Conservation (phyloP, 2,113 vertebrate species). For the Nymphicus hollandicus region DNA sequence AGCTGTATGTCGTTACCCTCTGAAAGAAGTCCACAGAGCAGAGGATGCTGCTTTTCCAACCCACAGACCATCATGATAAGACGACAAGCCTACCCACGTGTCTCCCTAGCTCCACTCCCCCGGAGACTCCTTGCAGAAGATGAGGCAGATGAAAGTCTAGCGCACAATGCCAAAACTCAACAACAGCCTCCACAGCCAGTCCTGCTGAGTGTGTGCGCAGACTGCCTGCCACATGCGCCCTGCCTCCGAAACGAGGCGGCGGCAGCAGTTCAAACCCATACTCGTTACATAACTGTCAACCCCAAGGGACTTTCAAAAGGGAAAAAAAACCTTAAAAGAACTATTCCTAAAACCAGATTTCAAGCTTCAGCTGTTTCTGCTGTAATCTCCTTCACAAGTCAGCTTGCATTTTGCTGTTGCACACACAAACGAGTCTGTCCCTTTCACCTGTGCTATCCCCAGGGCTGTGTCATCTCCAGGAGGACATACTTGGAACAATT, state of each 20-base stretch:
- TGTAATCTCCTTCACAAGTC: not conserved
- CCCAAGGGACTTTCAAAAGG: not conserved
- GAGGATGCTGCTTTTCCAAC: not conserved
- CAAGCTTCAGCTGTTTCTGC: constrained; percentile 25
- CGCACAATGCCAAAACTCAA: not conserved
- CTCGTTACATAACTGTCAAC: not conserved
- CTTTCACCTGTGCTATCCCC: not conserved
- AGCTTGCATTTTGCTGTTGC: not conserved
- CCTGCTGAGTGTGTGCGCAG: not conserved
- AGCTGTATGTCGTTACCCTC: not conserved
- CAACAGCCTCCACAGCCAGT: not conserved
- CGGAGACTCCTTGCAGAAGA: not conserved
- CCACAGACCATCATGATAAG: not conserved
- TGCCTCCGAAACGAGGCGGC: not conserved
- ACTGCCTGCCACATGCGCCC: not conserved
- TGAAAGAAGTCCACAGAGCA: not conserved
- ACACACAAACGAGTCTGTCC: not conserved
- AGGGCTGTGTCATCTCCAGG: not conserved
- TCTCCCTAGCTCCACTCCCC: not conserved
- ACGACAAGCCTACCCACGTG: not conserved
- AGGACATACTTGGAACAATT: not conserved
- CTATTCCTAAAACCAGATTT: not conserved
- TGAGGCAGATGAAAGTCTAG: not conserved
- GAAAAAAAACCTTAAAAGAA: not conserved
- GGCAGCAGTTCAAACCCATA: not conserved